Base-by-base conservation (phyloP, 2,797 vertebrate genomes). In the Luscinia megarhynchos region DNA sequence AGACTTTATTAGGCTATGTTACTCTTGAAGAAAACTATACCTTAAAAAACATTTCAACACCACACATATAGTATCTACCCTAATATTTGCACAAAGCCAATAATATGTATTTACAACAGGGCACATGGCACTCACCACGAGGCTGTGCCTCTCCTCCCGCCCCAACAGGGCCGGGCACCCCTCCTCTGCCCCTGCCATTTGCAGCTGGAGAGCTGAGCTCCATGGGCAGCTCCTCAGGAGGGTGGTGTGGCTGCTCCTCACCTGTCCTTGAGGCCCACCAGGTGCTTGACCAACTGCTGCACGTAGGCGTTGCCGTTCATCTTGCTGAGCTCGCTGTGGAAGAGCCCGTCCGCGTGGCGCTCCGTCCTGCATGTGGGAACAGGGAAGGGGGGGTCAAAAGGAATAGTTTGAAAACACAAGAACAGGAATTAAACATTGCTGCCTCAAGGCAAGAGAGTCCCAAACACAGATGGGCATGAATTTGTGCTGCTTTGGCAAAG, bases 261-360 rank as follows among this genome's bases (percentile, higher is more conserved):
- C 96, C 96, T 97, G 38, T 97, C 91, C 83, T 91, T 95, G 76
- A 97, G 77, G 22, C 97, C 98, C 79, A 98, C 78, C 86, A 98
- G 95, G 45, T 95, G 66, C 73, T 88, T 97, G 67, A 98, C 97
- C 38, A 98, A 50, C 72, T 97, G 92, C 87, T 32, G 96, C 87
- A 98, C 85, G 0, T 86, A 93, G 26, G 97, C 97, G 1, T 95
- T 91, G 68, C 94, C 95, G 12, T 97, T 96, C 70, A 98, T 95
- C 88, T 97, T 97, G 89, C 98, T 97, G 72, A 98, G 96, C 89
- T 98, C 97, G 0, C 97, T 98, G 66, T 97, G 97, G 94, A 98
- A 97, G 16, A 94, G 93, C 51, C 97, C 97, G 1, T 98, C 98
- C 0, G 97, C 97, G 2, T 98, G 97, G 24, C 97, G 87, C 46